These are phyloP conservation scores for Caenorhabditis parvicauda DNA, from an alignment of 2,888 invertebrate species.

Conservation along the genomic window DNA sequence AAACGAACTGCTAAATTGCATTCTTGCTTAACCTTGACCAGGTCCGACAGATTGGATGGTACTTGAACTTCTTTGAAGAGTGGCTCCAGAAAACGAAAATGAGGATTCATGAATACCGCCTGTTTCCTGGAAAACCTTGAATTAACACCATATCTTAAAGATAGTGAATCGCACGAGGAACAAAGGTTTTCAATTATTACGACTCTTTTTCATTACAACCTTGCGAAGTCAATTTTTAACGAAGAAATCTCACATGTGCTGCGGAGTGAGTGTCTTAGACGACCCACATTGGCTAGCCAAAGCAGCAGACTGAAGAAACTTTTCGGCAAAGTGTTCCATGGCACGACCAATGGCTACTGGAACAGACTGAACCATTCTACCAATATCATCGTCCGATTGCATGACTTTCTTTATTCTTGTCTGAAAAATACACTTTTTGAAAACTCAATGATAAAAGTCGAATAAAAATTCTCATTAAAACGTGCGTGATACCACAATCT, in stretches of 20 bases:
- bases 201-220: neutral
- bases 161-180: neutral
- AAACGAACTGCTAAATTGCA: too few relatives aligned
- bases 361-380: constrained; percentile 97
- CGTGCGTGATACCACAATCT: too few relatives aligned
- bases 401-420: constrained; percentile 96
- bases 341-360: constrained; percentile 81
- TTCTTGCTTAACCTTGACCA: too few relatives aligned
- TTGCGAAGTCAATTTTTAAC: neutral
- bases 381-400: constrained; percentile 99
- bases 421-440: constrained; percentile 22
- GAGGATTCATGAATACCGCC: constrained; percentile 48
- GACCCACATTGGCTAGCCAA: constrained; percentile 25
- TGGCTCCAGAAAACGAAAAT: constrained; percentile 52
- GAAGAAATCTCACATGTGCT: constrained; percentile 50
- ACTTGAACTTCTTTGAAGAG: constrained; percentile 42
- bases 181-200: neutral
- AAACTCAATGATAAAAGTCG: neutral
- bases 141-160: too few relatives aligned
- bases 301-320: constrained; percentile 46
- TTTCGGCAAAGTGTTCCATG: constrained; percentile 62
- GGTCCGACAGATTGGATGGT: constrained; percentile 11
- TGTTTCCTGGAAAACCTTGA: constrained; percentile 39
- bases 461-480: neutral
- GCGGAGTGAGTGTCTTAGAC: constrained; percentile 52